Conservation (phyloP, 2,888 invertebrate genomes). For the Eretmocerus hayati region DNA sequence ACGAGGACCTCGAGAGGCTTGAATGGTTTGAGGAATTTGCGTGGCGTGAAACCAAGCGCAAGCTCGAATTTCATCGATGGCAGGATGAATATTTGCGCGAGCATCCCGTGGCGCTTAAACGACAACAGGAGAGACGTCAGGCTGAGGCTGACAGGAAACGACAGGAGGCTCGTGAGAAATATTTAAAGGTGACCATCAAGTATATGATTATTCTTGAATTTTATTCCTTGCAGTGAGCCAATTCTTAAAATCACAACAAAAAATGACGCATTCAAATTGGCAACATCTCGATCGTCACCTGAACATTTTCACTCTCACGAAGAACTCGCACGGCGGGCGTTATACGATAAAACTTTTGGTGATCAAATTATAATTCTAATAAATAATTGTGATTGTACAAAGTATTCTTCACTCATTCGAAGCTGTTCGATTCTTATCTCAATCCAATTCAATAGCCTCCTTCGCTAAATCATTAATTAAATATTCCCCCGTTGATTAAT, state of each 20-base stretch:
- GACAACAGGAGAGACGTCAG: conserved; percentile 26
- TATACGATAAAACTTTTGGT: too few relatives aligned
- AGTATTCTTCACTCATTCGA: background rate
- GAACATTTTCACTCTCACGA: too few relatives aligned
- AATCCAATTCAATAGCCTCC: too few relatives aligned
- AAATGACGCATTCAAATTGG: background rate
- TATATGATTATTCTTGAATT: background rate
- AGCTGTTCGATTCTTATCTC: background rate
- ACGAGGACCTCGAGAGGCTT: conserved; percentile 25
- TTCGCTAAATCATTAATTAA: background rate
- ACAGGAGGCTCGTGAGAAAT: conserved; percentile 44
- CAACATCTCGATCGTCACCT: too few relatives aligned
- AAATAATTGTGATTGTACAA: too few relatives aligned
- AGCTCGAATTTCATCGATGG: conserved; percentile 34
- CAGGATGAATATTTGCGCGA: conserved; percentile 32
- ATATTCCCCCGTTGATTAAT: too few relatives aligned
- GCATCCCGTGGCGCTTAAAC: conserved; percentile 26
- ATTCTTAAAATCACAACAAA: background rate
- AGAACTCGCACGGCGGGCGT: too few relatives aligned
- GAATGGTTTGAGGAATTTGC: conserved; percentile 37
- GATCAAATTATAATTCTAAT: too few relatives aligned
- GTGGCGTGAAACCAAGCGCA: conserved; percentile 32
- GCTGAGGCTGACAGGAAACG: conserved; percentile 52
- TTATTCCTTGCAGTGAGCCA: background rate
- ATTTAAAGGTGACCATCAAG: conserved; percentile 13